Evolutionary conservation across 2,113 vertebrate species (phyloP).

Genomic region (Rhinopomastus cyanomelas): DNA sequence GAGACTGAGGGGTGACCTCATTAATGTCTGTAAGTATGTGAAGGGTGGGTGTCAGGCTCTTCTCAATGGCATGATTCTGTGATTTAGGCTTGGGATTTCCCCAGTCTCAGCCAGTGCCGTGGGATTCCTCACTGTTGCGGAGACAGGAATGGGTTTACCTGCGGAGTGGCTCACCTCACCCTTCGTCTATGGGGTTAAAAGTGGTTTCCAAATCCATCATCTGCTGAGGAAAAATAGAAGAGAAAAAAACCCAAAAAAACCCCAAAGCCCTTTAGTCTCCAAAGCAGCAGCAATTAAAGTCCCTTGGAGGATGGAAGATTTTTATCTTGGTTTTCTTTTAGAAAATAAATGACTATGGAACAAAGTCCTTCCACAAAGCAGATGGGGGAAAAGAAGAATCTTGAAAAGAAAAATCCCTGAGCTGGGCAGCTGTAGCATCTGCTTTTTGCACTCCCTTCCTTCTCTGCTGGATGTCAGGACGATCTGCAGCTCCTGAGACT

Average conservation of each 20-base stretch:
- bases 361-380: background rate
- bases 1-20: too few relatives aligned
- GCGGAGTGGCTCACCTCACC: background rate
- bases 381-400: background rate
- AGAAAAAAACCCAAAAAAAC: too few relatives aligned
- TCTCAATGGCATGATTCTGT: too few relatives aligned
- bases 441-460: background rate
- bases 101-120: background rate
- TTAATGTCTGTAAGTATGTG: too few relatives aligned
- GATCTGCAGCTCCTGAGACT: fast-evolving
- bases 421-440: fast-evolving
- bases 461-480: background rate
- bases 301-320: background rate
- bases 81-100: background rate
- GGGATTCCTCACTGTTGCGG: background rate
- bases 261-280: background rate
- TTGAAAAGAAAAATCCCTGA: background rate
- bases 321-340: background rate
- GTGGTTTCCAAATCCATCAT: background rate
- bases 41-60: too few relatives aligned
- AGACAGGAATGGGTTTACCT: fast-evolving
- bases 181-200: background rate
- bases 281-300: background rate
- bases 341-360: background rate
- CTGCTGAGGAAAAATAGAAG: background rate